A percentile compares a stretch with the other conserved stretches of the same genome.
These are phyloP conservation scores for Horisme vitalbata DNA, from an alignment of 2,888 invertebrate genomes.

Conservation along the genomic window DNA sequence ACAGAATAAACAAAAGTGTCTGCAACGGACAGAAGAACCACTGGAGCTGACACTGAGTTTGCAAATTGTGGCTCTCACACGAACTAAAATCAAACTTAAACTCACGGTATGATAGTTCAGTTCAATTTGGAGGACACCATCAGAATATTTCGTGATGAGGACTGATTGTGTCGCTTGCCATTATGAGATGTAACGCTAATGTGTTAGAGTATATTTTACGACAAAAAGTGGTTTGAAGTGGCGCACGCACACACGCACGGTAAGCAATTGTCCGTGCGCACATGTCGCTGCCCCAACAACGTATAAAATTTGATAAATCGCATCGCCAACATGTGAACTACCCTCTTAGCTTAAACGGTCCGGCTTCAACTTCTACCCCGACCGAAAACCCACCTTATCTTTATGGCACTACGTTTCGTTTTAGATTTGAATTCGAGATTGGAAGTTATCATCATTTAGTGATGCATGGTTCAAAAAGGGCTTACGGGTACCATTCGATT, in stretches of 20 bases:
- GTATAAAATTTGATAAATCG: slow-evolving; percentile 82
- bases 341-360: slow-evolving; percentile 79
- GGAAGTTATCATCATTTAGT: slow-evolving; percentile 68
- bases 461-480: slow-evolving; percentile 39
- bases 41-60: no score
- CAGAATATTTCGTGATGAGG: no score
- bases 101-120: no score
- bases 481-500: slow-evolving; percentile 20
- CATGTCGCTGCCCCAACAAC: slow-evolving; percentile 74
- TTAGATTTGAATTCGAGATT: slow-evolving; percentile 32
- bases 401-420: slow-evolving; percentile 27
- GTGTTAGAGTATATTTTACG: slow-evolving; percentile 10
- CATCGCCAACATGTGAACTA: slow-evolving; percentile 80
- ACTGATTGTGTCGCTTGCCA: no score
- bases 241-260: slow-evolving; percentile 35
- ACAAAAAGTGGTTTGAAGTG: slow-evolving; percentile 5
- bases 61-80: no score
- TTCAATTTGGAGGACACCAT: no score
- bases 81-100: no score
- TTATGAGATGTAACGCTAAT: neutral
- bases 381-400: slow-evolving; percentile 40
- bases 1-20: no score
- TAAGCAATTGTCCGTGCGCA: slow-evolving; percentile 74
- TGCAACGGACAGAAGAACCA: no score
- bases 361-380: slow-evolving; percentile 29